Evolutionary conservation across 2,797 vertebrate species (phyloP).

Genomic region (Gadopsis marmoratus): DNA sequence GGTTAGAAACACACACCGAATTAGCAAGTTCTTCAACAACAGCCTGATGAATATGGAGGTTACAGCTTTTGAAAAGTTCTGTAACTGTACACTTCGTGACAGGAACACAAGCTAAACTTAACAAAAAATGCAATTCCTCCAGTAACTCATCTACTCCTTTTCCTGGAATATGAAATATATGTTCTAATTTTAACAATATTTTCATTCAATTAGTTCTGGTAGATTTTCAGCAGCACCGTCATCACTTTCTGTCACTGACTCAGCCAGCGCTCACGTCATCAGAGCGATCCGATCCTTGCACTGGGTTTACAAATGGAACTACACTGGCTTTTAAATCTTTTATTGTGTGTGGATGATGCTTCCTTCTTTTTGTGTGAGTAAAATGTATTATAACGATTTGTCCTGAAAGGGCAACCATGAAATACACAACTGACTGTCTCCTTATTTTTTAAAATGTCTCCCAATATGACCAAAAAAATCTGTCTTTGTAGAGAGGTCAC

Average conservation of each 20-base stretch:
- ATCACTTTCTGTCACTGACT: constrained; percentile 33
- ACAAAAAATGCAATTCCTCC: too few species aligned
- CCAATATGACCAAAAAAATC: constrained; percentile 35
- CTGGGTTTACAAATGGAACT: constrained; percentile 8
- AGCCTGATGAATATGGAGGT: too few species aligned
- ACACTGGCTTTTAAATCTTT: constrained; percentile 42
- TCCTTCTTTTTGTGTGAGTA: constrained; percentile 43
- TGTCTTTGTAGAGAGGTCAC: constrained; percentile 25
- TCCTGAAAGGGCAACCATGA: constrained; percentile 36
- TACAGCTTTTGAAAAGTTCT: too few species aligned
- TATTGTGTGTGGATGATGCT: constrained; percentile 36
- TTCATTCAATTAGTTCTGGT: constrained; percentile 22
- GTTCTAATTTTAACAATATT: constrained; percentile 47
- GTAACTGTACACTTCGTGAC: too few species aligned
- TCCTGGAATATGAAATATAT: constrained; percentile 44
- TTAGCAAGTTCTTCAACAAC: too few species aligned
- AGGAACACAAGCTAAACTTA: too few species aligned
- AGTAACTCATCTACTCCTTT: constrained; percentile 27
- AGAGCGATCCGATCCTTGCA: neutral
- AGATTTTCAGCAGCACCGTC: constrained; percentile 18
- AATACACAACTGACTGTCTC: constrained; percentile 44
- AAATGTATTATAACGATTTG: constrained; percentile 47
- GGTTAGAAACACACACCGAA: too few species aligned
- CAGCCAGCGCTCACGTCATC: neutral
- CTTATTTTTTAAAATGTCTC: constrained; percentile 21